Conservation (phyloP, 2,888 invertebrate genomes). For the Arge pagana region DNA sequence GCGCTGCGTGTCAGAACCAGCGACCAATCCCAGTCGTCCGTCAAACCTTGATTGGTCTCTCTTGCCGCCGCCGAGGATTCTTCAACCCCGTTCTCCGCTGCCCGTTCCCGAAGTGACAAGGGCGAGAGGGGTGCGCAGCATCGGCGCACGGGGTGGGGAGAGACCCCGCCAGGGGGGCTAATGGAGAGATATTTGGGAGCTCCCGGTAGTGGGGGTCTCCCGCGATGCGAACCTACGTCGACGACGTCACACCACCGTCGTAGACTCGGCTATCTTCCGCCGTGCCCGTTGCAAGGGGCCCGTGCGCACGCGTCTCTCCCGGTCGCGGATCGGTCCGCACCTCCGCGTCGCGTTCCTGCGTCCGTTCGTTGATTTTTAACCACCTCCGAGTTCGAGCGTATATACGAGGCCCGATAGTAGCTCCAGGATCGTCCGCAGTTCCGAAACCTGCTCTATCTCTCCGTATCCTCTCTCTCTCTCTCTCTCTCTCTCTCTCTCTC, state of each 20-base stretch:
- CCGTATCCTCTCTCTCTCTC: constrained; percentile 29
- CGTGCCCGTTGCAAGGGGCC: neutral
- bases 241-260: neutral
- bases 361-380: too few relatives aligned
- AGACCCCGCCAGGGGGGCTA: constrained; percentile 52
- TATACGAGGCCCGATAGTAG: too few relatives aligned
- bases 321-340: constrained; percentile 1
- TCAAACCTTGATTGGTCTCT: constrained; percentile 67
- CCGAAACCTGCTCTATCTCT: too few relatives aligned
- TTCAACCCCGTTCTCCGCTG: constrained; percentile 55
- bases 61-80: constrained; percentile 55
- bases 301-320: too few relatives aligned
- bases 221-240: constrained; percentile 2
- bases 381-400: too few relatives aligned
- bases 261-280: too few relatives aligned
- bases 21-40: constrained; percentile 59
- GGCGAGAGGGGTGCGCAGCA: constrained; percentile 46
- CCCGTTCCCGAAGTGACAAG: constrained; percentile 47
- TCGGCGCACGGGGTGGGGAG: constrained; percentile 42
- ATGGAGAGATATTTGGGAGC: constrained; percentile 58
- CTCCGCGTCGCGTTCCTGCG: too few relatives aligned
- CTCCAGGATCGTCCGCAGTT: too few relatives aligned
- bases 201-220: constrained; percentile 37
- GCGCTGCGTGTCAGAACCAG: constrained; percentile 58
- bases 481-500: constrained; percentile 29